Conservation (phyloP, 64 coral and sea anemone species). For the Platygyra sinensis region DNA sequence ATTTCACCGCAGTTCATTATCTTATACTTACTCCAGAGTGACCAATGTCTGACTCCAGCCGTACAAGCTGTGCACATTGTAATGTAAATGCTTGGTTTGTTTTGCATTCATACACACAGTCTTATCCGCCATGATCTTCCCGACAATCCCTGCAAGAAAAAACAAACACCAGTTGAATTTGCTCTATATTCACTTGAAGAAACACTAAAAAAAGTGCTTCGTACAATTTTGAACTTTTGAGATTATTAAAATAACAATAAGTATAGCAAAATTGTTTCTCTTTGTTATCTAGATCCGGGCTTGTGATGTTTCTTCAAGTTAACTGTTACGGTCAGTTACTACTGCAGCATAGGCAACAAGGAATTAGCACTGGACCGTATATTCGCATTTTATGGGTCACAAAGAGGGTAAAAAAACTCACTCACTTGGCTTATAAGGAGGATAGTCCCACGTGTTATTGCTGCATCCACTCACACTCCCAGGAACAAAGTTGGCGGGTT, state of each 20-base stretch:
- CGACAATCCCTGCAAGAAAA: slow-evolving; percentile 36
- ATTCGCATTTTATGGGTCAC: not conserved
- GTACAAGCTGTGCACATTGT: slow-evolving; percentile 79
- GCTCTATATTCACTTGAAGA: too few species aligned
- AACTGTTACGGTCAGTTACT: too few species aligned
- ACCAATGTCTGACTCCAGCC: slow-evolving; percentile 70
- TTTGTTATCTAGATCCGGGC: too few species aligned
- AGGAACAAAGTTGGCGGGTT: slow-evolving; percentile 79
- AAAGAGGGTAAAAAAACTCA: not conserved
- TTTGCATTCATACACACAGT: slow-evolving; percentile 66
- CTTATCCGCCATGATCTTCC: slow-evolving; percentile 57
- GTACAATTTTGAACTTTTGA: too few species aligned
- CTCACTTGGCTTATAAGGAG: slow-evolving; percentile 73
- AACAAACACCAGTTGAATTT: too few species aligned
- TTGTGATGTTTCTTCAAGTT: too few species aligned
- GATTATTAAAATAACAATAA: too few species aligned
- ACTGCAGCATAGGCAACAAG: too few species aligned
- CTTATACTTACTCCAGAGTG: slow-evolving; percentile 60
- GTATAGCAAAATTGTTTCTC: too few species aligned
- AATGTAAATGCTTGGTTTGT: slow-evolving; percentile 47
- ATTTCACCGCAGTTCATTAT: not conserved
- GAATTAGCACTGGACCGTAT: not conserved
- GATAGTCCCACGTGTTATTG: slow-evolving; percentile 65
- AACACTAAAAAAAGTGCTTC: too few species aligned
- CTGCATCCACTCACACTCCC: slow-evolving; percentile 69